Evolutionary conservation across 2,888 invertebrate genomes (phyloP), one percentile per base, ranked within the genome.

Genomic region (Dermolepida albohirtum): DNA sequence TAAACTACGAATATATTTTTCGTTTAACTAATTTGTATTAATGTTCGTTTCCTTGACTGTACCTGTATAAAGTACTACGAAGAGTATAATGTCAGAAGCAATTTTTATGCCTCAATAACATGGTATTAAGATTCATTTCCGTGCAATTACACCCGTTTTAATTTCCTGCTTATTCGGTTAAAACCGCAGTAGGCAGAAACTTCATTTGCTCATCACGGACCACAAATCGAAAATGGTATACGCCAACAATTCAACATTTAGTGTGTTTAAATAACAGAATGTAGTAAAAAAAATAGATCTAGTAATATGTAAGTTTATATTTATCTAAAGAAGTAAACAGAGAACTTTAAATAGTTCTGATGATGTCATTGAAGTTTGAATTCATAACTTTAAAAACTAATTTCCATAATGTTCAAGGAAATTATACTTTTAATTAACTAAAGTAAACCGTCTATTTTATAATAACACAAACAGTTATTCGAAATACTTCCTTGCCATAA

Each of bases 121-220:
- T n/a, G 39, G 40, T 54, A 40, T 39, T 40, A 54, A 54, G 54
- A 54, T 54, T 16, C 54, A 40, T 17, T 54, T 54, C 40, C 54
- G 40, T 5, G 11, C 40, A 54, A 54, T 54, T 54, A 54, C 39
- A 54, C 54, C 40, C 16, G 16, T 54, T 54, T 40, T 54, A 54
- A 54, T 54, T 54, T 40, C 54, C 54, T 54, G 54, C 39, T 54
- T 40, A 40, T 54, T 54, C 17, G 54, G 16, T 40, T 54, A 40
- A 40, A 54, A 54, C 54, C 54, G 54, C 54, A 40, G 17, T 17
- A 54, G 17, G 17, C 54, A 40, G 10, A 11, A 8, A 11, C 39
- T 54, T 54, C 54, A 39, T 40, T 54, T 54, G 54, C 54, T 39
- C 54, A 39, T 39, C 54, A 14, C 39, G 14, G 14, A 52, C 54